phyloP scores from a whole-genome alignment of 1,140 invertebrate genomes.

The Macrobrachium rosenbergii region DNA sequence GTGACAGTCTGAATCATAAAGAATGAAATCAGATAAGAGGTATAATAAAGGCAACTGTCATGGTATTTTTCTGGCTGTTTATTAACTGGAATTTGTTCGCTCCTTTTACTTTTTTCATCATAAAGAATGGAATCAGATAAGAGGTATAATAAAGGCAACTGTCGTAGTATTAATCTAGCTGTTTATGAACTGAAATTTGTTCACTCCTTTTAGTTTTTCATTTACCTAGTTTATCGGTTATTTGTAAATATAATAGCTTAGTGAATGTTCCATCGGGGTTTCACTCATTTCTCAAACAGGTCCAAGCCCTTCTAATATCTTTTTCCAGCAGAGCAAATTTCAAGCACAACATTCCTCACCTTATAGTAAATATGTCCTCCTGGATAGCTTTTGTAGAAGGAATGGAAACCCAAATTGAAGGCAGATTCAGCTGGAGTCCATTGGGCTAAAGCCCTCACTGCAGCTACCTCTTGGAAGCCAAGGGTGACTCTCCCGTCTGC shows the following conservation, averaged over 20 bases:
- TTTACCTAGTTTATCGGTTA: not conserved
- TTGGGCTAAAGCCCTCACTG: constrained; percentile 4
- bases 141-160: too few relatives aligned
- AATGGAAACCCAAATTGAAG: constrained; percentile 29
- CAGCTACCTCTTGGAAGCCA: constrained; percentile 10
- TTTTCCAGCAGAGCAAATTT: not conserved
- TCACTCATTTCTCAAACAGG: not conserved
- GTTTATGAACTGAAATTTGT: too few relatives aligned
- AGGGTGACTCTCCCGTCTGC: constrained; percentile 3
- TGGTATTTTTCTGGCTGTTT: too few relatives aligned
- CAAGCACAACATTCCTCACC: constrained; percentile 3
- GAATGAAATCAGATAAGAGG: too few relatives aligned
- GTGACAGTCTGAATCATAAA: too few relatives aligned
- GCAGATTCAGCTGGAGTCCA: constrained; percentile 18
- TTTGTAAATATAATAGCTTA: too few relatives aligned
- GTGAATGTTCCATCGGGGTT: too few relatives aligned
- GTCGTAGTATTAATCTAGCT: too few relatives aligned
- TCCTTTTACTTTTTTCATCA: not conserved
- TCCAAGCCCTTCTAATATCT: not conserved
- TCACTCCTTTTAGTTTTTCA: not conserved
- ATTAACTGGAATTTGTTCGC: too few relatives aligned
- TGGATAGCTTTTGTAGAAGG: not conserved
- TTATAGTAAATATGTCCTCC: constrained; percentile 45
- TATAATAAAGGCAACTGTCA: too few relatives aligned
- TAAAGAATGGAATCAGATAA: too few relatives aligned